These are phyloP conservation scores for Clunio marinus DNA, from an alignment of 2,888 invertebrate genomes.

Conservation along the genomic window DNA sequence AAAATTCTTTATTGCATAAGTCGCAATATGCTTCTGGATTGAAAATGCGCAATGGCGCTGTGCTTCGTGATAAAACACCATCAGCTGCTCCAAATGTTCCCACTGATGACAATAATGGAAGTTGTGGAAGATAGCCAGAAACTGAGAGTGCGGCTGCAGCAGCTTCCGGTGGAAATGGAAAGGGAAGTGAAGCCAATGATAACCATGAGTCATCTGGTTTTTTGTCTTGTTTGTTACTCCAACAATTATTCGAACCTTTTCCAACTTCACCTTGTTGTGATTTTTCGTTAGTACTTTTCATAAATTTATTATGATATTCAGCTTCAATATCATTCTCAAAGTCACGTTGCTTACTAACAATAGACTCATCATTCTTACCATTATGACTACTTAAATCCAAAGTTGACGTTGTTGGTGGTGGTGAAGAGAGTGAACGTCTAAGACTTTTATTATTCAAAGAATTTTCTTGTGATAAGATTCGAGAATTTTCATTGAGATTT, in stretches of 20 bases:
- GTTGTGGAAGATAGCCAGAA: conserved; percentile 49
- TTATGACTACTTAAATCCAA: conserved; percentile 18
- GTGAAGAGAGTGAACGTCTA: background rate
- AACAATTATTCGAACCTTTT: conserved; percentile 47
- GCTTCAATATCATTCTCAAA: conserved; percentile 39
- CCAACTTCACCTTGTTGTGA: conserved; percentile 45
- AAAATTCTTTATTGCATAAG: conserved; percentile 96
- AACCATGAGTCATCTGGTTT: conserved; percentile 48
- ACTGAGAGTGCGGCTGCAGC: conserved; percentile 47
- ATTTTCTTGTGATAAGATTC: conserved; percentile 23
- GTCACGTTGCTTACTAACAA: conserved; percentile 14
- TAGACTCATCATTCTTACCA: background rate
- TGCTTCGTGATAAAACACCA: conserved; percentile 46
- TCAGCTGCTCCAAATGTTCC: conserved; percentile 48
- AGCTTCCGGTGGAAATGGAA: conserved; percentile 50
- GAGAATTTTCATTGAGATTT: conserved; percentile 17
- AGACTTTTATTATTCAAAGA: background rate
- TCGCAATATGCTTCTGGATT: conserved; percentile 97
- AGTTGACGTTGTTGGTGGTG: conserved; percentile 19
- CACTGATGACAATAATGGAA: conserved; percentile 47
- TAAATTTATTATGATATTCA: conserved; percentile 39
- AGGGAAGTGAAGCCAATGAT: conserved; percentile 49
- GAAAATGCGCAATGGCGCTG: conserved; percentile 74
- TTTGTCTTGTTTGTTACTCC: conserved; percentile 49
- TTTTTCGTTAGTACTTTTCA: conserved; percentile 42